Conservation (phyloP, 53 echinoderm and acorn worm genomes). For the Paelopatides confundens region DNA sequence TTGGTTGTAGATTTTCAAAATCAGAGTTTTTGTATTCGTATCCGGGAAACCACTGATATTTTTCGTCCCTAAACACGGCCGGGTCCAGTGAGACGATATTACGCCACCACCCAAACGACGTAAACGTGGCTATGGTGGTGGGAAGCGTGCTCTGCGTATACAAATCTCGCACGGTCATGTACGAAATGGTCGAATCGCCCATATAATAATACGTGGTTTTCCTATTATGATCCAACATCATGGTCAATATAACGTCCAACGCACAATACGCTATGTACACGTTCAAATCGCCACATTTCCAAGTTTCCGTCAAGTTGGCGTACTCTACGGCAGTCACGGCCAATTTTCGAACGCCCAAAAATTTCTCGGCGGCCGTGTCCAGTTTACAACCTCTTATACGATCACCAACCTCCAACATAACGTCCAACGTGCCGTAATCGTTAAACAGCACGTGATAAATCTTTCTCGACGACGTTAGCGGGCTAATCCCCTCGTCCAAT, state of each 20-base stretch:
- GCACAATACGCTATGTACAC: background rate
- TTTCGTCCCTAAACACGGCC: background rate
- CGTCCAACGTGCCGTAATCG: background rate
- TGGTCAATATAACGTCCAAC: background rate
- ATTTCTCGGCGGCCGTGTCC: background rate
- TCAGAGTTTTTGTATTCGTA: background rate
- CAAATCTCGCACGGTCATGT: background rate
- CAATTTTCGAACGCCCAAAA: background rate
- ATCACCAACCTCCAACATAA: background rate
- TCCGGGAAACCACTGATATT: background rate
- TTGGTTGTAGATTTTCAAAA: background rate
- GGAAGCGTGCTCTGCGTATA: background rate
- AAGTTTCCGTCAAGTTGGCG: background rate
- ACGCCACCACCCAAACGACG: background rate
- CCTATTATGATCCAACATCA: background rate
- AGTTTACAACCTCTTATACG: background rate
- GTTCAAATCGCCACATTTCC: background rate
- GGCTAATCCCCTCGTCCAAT: no score
- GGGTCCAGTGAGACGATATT: background rate
- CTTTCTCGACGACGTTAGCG: background rate
- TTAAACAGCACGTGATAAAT: background rate
- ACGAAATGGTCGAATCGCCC: background rate
- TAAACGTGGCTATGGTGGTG: background rate
- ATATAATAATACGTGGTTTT: background rate
- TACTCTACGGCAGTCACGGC: background rate